Evolutionary conservation across 2,888 invertebrate species (phyloP).

Genomic region (Dryobotodes eremita): DNA sequence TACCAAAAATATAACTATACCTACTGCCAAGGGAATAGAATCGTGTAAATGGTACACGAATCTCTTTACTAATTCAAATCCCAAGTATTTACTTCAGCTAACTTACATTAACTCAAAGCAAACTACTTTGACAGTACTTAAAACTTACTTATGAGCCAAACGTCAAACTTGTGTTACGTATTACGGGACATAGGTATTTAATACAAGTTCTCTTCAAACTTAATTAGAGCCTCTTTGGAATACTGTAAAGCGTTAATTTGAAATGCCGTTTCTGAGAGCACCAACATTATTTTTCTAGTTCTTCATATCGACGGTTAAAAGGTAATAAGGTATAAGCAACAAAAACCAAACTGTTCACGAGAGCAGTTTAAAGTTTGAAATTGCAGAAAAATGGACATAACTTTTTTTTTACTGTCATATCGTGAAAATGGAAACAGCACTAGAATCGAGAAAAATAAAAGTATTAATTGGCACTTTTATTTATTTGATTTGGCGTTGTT

Average conservation of each 20-base stretch:
- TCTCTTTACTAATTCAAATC: slow-evolving; percentile 47
- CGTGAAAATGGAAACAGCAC: too few relatives aligned
- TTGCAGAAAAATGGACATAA: too few relatives aligned
- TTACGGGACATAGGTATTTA: slow-evolving; percentile 55
- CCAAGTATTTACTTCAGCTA: slow-evolving; percentile 62
- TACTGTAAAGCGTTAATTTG: neutral
- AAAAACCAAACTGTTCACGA: too few relatives aligned
- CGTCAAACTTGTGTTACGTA: slow-evolving; percentile 47
- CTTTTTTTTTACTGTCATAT: too few relatives aligned
- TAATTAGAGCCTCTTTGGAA: slow-evolving; percentile 36
- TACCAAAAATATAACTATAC: neutral
- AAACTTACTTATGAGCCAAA: slow-evolving; percentile 60
- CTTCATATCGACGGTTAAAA: too few relatives aligned
- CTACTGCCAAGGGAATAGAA: slow-evolving; percentile 1
- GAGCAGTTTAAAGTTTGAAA: too few relatives aligned
- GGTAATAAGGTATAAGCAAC: too few relatives aligned
- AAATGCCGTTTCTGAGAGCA: neutral
- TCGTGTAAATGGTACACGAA: slow-evolving; percentile 16
- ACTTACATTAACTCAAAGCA: slow-evolving; percentile 58
- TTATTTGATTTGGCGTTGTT: too few relatives aligned
- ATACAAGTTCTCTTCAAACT: slow-evolving; percentile 61
- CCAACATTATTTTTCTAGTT: neutral
- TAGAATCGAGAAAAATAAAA: too few relatives aligned
- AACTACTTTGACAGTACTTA: slow-evolving; percentile 65
- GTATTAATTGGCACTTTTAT: too few relatives aligned